These are phyloP conservation scores for Drepana falcataria DNA, from an alignment of 2,888 invertebrate species.

Conservation along the genomic window DNA sequence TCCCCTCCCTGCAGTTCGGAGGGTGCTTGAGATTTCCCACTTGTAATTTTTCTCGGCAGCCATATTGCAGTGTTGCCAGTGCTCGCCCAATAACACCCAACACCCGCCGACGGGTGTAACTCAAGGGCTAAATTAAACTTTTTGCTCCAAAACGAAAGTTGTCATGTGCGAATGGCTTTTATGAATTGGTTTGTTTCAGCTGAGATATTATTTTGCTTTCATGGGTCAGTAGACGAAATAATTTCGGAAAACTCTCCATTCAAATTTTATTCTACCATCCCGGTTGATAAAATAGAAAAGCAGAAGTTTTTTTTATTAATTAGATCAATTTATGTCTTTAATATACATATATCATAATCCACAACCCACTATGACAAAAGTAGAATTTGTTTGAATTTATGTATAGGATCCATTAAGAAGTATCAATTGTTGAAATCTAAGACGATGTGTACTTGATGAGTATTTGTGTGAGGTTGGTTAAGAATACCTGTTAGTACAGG, in stretches of 20 bases:
- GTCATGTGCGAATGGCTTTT: constrained; percentile 53
- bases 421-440: no score
- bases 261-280: no score
- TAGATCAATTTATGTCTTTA: no score
- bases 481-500: no score
- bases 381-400: no score
- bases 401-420: no score
- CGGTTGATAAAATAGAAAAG: no score
- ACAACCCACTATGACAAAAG: no score
- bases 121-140: constrained; percentile 63
- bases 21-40: constrained; percentile 55
- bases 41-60: constrained; percentile 58
- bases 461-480: no score
- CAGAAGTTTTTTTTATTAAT: no score
- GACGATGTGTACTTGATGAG: no score
- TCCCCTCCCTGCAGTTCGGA: constrained; percentile 37
- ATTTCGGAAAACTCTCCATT: background rate
- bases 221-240: background rate
- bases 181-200: constrained; percentile 40
- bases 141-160: constrained; percentile 48
- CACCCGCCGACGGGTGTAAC: constrained; percentile 51
- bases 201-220: constrained; percentile 19
- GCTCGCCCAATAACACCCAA: constrained; percentile 48
- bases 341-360: no score
- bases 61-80: constrained; percentile 51